phyloP scores from a whole-genome alignment of 64 coral and sea anemone genomes.

The Anthopleura sola region DNA sequence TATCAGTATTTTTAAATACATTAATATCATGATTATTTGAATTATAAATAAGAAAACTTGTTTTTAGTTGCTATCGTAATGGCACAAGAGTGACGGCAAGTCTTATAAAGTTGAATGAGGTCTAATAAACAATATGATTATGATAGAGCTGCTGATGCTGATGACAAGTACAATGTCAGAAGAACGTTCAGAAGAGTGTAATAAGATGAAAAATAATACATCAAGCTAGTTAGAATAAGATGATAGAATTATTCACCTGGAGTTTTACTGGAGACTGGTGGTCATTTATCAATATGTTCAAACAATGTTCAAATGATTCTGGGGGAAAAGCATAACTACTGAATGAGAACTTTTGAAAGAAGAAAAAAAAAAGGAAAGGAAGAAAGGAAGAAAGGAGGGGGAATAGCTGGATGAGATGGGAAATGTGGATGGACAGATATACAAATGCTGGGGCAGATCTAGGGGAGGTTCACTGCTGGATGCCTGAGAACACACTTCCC shows the following conservation, averaged over 20 bases:
- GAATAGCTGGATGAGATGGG: neutral
- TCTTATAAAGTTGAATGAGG: neutral
- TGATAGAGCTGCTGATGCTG: too few species aligned
- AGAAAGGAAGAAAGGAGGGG: too few species aligned
- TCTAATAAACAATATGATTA: neutral
- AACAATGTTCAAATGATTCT: conserved; percentile 70
- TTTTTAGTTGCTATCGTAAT: too few species aligned
- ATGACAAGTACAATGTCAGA: too few species aligned
- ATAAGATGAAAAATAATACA: too few species aligned
- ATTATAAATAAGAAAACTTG: too few species aligned
- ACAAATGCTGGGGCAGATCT: too few species aligned
- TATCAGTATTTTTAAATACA: neutral
- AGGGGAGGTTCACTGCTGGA: too few species aligned
- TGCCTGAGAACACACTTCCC: too few species aligned
- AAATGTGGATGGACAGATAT: neutral
- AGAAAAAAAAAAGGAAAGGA: neutral
- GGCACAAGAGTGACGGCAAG: too few species aligned
- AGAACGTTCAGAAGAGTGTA: too few species aligned
- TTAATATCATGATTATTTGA: neutral
- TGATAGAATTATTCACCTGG: conserved; percentile 35
- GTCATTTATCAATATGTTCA: conserved; percentile 83
- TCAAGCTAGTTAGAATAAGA: neutral
- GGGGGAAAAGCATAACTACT: neutral
- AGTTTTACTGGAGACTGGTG: conserved; percentile 56
- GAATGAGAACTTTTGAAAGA: neutral